Evolutionary conservation across 2,797 vertebrate genomes (phyloP), one percentile per base, ranked within the genome.

Genomic region (Loris lydekkerianus): DNA sequence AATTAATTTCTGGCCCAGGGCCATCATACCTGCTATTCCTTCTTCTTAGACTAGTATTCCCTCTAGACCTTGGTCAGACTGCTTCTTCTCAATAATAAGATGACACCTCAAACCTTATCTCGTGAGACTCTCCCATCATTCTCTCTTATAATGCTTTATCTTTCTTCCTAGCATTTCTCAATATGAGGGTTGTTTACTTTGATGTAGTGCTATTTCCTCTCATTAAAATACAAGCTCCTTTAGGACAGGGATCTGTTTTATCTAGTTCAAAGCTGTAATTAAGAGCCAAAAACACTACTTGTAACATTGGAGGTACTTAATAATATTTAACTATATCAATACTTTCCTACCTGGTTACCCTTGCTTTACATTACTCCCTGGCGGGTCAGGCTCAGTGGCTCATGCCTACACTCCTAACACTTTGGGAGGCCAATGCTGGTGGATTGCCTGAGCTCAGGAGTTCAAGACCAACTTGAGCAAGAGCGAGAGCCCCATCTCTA

Each of bases 91-190:
- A 67, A 58, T 17, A 70, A 37, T 88, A 77, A 77, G 46, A 53
- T 77, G 34, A 67, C 27, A 85, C n/a, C 10, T 20, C 56, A 56
- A 72, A 81, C 56, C 3, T 73, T 53, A 90, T 61, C 27, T 78
- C 73, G 27, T 81, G 25, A 90, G 27, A 89, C 34, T 89, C 25
- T 10, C 11, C n/a, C 27, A 63, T 53, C 27, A 86, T 53, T 87
- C 83, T 90, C 34, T 27, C 46, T 10, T 65, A 81, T 1, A 63
- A 43, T n/a, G 53, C 9, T 14, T 58, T 86, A 65, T 63, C 46
- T 73, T 94, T 81, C 86, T 31, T 73, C 21, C 34, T 65, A 56
- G 18, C 10, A 86, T 73, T 91, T 80, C 65, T 65, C 56, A 91
- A 82, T 37, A 21, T 34, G 23, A 53, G 31, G 21, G 31, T 27